phyloP scores from a whole-genome alignment of 2,888 invertebrate species.

The Cetonia aurata region DNA sequence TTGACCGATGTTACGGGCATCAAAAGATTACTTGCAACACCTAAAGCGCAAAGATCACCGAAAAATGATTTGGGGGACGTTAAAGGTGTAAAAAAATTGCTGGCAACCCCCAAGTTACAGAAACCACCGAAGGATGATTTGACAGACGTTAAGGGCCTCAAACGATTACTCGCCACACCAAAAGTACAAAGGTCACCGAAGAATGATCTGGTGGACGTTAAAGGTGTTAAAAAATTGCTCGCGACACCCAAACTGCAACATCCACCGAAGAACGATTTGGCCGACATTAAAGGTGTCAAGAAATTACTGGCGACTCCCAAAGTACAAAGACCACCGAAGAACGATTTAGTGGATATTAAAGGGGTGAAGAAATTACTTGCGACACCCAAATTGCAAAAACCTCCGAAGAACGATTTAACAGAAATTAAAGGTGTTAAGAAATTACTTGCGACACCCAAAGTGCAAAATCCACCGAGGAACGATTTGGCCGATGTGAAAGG shows the following conservation, averaged over 20 bases:
- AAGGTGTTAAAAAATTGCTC: slow-evolving; percentile 66
- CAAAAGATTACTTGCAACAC: slow-evolving; percentile 62
- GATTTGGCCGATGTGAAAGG: slow-evolving; percentile 61
- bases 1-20: slow-evolving; percentile 65
- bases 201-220: slow-evolving; percentile 66
- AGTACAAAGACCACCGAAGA: slow-evolving; percentile 56
- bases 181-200: slow-evolving; percentile 52
- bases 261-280: slow-evolving; percentile 64
- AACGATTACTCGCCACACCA: background rate
- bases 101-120: slow-evolving; percentile 47
- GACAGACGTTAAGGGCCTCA: slow-evolving; percentile 57
- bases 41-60: slow-evolving; percentile 57
- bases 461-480: slow-evolving; percentile 58
- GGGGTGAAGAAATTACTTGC: slow-evolving; percentile 56
- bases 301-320: slow-evolving; percentile 48
- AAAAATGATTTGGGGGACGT: slow-evolving; percentile 64
- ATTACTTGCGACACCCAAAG: slow-evolving; percentile 52
- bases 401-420: slow-evolving; percentile 62
- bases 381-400: slow-evolving; percentile 51
- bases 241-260: slow-evolving; percentile 54
- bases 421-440: slow-evolving; percentile 62
- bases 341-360: slow-evolving; percentile 62
- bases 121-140: slow-evolving; percentile 61
- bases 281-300: slow-evolving; percentile 62
- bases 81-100: slow-evolving; percentile 58